These are phyloP conservation scores for Drosophila sp. DNA, from an alignment of 1,140 invertebrate species.

Conservation along the genomic window DNA sequence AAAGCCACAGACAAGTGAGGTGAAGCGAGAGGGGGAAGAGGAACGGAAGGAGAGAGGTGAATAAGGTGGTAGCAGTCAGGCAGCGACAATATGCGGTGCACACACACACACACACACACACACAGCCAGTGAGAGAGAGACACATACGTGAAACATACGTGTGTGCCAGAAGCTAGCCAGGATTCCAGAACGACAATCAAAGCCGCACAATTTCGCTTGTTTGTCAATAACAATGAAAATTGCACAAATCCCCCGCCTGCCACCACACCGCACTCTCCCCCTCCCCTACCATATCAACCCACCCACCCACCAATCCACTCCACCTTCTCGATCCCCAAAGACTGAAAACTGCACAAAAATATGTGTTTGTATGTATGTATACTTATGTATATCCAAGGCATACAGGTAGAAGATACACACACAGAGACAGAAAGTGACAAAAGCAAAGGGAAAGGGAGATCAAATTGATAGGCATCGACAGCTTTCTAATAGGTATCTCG, in stretches of 20 bases:
- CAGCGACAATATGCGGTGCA: slow-evolving; percentile 32
- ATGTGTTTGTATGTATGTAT: slow-evolving; percentile 3
- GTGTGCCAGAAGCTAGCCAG: slow-evolving; percentile 31
- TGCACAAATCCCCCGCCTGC: slow-evolving; percentile 24
- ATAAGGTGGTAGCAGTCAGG: slow-evolving; percentile 10
- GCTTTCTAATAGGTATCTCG: slow-evolving; percentile 7
- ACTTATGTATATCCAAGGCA: background rate
- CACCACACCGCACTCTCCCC: background rate
- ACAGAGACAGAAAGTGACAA: background rate
- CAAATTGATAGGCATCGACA: slow-evolving; percentile 10
- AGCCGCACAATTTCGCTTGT: slow-evolving; percentile 71
- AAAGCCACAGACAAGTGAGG: slow-evolving; percentile 48
- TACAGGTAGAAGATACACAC: slow-evolving; percentile 3
- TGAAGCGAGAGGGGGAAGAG: background rate
- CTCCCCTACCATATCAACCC: background rate
- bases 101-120: background rate
- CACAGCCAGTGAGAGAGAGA: background rate
- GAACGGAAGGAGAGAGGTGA: background rate
- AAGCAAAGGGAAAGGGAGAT: background rate
- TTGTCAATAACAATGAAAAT: slow-evolving; percentile 70
- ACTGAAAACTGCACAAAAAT: slow-evolving; percentile 13
- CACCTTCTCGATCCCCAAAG: background rate
- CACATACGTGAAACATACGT: slow-evolving; percentile 37
- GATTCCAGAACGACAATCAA: slow-evolving; percentile 62
- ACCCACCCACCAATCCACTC: too few species aligned